These are phyloP conservation scores for Cyphomyrus plagiostoma DNA, from an alignment of 2,113 vertebrate genomes.

Conservation along the genomic window DNA sequence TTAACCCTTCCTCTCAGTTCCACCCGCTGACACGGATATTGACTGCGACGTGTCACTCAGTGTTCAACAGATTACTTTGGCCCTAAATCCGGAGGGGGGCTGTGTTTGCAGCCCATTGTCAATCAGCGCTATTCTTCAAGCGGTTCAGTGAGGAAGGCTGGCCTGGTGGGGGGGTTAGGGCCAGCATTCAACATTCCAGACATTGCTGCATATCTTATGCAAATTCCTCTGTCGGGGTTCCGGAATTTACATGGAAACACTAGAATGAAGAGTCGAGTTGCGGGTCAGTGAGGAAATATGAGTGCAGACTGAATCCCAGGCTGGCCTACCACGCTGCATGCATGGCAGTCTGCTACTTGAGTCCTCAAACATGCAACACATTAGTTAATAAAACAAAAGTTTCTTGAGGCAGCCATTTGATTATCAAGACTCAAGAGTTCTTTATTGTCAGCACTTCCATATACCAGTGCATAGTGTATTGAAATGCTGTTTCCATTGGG, in stretches of 20 bases:
- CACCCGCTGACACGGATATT: neutral
- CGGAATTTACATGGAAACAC: neutral
- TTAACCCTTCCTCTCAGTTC: neutral
- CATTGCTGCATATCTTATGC: slow-evolving; percentile 15
- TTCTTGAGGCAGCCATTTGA: neutral
- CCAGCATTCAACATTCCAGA: slow-evolving; percentile 12
- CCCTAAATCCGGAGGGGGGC: neutral
- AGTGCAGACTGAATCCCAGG: neutral
- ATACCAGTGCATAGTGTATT: neutral
- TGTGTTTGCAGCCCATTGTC: neutral
- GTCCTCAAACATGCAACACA: neutral
- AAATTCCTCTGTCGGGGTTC: neutral
- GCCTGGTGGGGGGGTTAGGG: neutral
- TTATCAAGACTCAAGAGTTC: neutral
- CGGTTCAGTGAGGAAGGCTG: neutral
- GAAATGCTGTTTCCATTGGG: neutral
- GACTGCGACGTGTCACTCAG: neutral
- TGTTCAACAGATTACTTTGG: neutral
- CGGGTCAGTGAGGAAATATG: neutral
- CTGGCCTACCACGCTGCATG: neutral
- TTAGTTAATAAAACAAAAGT: neutral
- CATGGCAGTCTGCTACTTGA: neutral
- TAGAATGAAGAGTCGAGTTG: neutral
- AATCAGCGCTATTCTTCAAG: neutral
- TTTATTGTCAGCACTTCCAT: neutral